These are phyloP conservation scores for Bombyx mandarina DNA, from an alignment of 1,140 invertebrate genomes.

Conservation along the genomic window DNA sequence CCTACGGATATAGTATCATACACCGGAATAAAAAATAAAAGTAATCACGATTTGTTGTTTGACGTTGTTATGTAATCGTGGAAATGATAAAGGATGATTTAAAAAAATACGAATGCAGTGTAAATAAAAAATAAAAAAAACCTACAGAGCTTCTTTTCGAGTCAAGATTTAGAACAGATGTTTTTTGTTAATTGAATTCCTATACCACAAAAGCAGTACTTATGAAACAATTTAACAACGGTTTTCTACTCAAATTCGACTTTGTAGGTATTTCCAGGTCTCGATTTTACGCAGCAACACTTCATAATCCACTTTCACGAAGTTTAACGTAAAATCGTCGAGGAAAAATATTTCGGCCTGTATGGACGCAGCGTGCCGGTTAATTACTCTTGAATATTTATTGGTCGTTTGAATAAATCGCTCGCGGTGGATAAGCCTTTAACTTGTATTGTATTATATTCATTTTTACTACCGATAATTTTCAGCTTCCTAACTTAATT, in stretches of 20 bases:
- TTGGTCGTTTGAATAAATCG: constrained; percentile 65
- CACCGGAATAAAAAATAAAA: too few species aligned
- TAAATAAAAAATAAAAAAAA: too few species aligned
- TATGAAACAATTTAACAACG: background rate
- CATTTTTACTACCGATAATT: constrained; percentile 28
- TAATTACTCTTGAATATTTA: constrained; percentile 68
- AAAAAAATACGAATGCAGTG: too few species aligned
- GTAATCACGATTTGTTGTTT: too few species aligned
- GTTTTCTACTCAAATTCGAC: background rate
- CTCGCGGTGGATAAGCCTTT: constrained; percentile 44
- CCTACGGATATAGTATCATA: too few species aligned
- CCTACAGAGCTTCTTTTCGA: too few species aligned
- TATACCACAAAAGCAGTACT: too few species aligned
- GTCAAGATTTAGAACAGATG: too few species aligned
- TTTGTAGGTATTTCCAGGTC: constrained; percentile 15
- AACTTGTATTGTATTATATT: constrained; percentile 41
- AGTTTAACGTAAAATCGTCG: constrained; percentile 46
- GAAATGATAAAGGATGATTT: too few species aligned
- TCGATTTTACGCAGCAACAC: constrained; percentile 26
- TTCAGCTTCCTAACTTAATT: constrained; percentile 10
- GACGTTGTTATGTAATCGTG: too few species aligned
- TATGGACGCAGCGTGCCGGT: constrained; percentile 46
- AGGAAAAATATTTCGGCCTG: constrained; percentile 47
- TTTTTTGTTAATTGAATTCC: too few species aligned
- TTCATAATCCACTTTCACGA: constrained; percentile 43